Conservation (phyloP, 2,888 invertebrate genomes). For the Drosophila eohydei region DNA sequence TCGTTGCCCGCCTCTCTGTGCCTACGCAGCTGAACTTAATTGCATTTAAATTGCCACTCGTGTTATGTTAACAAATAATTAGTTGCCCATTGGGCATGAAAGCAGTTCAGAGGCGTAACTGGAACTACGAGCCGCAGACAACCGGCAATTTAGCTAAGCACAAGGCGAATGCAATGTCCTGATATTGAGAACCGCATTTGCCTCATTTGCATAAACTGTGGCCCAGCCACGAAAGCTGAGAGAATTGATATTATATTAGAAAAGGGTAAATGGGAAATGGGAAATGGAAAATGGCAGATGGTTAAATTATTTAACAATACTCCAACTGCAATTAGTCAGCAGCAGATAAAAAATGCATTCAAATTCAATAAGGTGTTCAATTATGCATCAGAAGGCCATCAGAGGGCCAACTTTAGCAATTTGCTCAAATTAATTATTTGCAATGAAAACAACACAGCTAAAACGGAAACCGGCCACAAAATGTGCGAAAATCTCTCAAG, state of each 20-base stretch:
- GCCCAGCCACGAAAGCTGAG: constrained; percentile 19
- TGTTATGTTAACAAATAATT: constrained; percentile 82
- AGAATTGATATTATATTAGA: constrained; percentile 14
- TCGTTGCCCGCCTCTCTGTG: not conserved
- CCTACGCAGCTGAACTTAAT: constrained; percentile 65
- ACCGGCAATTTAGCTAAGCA: constrained; percentile 50
- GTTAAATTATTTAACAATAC: constrained; percentile 17
- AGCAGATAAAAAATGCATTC: constrained; percentile 55
- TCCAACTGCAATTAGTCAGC: constrained; percentile 44
- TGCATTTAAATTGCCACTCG: constrained; percentile 81
- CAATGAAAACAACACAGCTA: constrained; percentile 30
- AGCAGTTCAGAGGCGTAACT: constrained; percentile 48
- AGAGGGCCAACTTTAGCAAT: constrained; percentile 48
- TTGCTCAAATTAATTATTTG: constrained; percentile 72
- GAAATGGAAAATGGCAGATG: constrained; percentile 13
- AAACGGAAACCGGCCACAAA: constrained; percentile 49
- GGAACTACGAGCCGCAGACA: constrained; percentile 37
- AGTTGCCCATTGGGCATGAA: constrained; percentile 76
- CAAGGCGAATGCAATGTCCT: constrained; percentile 57
- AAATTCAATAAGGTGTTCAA: constrained; percentile 58
- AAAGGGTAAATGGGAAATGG: constrained; percentile 10
- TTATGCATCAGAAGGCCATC: constrained; percentile 37
- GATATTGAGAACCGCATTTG: constrained; percentile 36
- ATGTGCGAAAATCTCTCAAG: constrained; percentile 77
- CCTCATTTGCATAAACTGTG: constrained; percentile 71